Base-by-base conservation (phyloP, 2,888 invertebrate genomes). In the Serrognathus titanus region DNA sequence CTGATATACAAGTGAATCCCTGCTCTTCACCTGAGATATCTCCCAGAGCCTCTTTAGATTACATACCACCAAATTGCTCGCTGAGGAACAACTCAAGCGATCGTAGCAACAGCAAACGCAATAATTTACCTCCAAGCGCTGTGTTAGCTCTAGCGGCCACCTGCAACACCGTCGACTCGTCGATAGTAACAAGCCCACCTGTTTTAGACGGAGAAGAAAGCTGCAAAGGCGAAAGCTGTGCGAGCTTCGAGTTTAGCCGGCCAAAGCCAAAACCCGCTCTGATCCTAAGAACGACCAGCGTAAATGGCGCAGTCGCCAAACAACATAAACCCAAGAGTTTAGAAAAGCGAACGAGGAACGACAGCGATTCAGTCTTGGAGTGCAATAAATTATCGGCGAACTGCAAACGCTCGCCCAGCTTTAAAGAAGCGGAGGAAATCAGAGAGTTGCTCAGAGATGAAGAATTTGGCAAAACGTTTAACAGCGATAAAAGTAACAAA, bases 161-260 rank as follows among this genome's bases (percentile, higher is more conserved):
- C 7, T 76, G 77, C 57, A 78, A 77, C 51, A 80, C 79, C 1
- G 73, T 78, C n/a, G 80, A 80, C 64, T 80, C 80, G 0, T 74
- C 76, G 31, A 73, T 76, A 46, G 72, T 79, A 16, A 81, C 82
- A 1, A 78, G 82, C 13, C 78, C 83, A 2, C 83, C 83, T 12
- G 83, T 85, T 54, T 78, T 82, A 11, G 84, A 85, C 58, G 83
- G 83, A 1, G 83, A 85, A 1, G 84, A 86, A n/a, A 83, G 83
- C 60, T 83, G 82, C 63, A 79, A 81, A 59, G 84, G 83, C 6
- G 85, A 85, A 65, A 84, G 83, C 55, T 85, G 85, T 69, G 84
- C 83, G 16, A 85, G 85, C 71, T 85, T 85, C 63, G 85, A 85
- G 67, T 85, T 83, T 67, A 79, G 74, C 60, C 80, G 83, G 24